phyloP scores from a whole-genome alignment of 2,113 vertebrate genomes.

The Peromyscus californicus region DNA sequence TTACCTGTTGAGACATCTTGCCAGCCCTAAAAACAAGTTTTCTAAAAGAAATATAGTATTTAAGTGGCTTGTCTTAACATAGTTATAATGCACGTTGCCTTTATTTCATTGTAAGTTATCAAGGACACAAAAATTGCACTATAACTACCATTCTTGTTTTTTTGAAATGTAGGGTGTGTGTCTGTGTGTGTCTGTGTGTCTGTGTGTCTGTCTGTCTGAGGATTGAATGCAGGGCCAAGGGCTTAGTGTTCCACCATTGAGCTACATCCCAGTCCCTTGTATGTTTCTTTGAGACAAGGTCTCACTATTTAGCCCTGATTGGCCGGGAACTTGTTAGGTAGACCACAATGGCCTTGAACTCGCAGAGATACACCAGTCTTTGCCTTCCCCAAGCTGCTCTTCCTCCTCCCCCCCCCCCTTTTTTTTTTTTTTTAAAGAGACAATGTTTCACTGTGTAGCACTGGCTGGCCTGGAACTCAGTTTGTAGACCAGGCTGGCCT shows the following conservation, averaged over 20 bases:
- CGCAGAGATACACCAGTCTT: neutral
- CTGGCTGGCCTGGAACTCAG: neutral
- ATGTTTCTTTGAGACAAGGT: neutral
- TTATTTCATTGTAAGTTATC: slow-evolving; percentile 48
- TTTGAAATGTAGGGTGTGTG: neutral
- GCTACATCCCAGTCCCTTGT: neutral
- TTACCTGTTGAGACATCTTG: neutral
- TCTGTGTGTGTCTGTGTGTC: neutral
- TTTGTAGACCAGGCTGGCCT: neutral
- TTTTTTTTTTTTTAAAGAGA: neutral
- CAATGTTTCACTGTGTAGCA: neutral
- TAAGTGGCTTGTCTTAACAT: neutral
- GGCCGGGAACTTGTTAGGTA: neutral
- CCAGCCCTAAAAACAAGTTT: neutral
- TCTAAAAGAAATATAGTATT: neutral
- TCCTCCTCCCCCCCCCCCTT: neutral
- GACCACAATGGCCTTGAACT: neutral
- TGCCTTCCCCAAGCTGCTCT: neutral
- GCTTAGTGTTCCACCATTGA: neutral
- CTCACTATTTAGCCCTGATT: neutral
- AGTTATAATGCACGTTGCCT: neutral
- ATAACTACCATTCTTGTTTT: neutral
- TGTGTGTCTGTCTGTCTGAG: neutral
- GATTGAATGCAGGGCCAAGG: neutral
- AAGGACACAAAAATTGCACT: neutral